Base-by-base conservation (phyloP, 2,888 invertebrate species). In the Synergus itoensis region DNA sequence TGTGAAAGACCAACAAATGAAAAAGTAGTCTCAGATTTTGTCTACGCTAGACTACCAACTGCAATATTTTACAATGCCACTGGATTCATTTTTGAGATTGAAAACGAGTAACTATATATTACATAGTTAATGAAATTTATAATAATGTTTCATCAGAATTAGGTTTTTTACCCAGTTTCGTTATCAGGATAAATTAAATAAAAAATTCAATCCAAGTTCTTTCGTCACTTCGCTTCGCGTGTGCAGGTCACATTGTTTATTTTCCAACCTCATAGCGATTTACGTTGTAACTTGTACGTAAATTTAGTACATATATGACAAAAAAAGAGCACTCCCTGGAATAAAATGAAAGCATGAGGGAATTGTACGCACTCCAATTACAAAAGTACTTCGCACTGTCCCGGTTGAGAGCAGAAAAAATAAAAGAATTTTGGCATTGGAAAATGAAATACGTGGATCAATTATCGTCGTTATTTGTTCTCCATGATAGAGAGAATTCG, bases 201-300 rank as follows among this genome's bases (percentile, higher is more conserved):
- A 62, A 69, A 69, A 69, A 14, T 69, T 16, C 69, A 69, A 69
- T 69, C 28, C 21, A 69, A 45, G 45, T 45, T 45, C 48, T 69
- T 60, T 81, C 76, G 67, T 69, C 76, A 78, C 69, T 79, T 64
- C 67, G 53, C 53, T 79, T 82, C 78, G 82, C 83, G 81, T 80
- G 82, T 76, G n/a, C 78, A 77, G 75, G 78, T 80, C 79, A 77
- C 81, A 77, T 78, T 77, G 67, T 78, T 69, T 69, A 73, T 82
- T 82, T 79, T 82, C 53, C 53, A 79, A 81, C 81, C 69, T 77
- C 78, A 76, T 60, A 43, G 78, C 75, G 75, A 57, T 80, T 81
- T 77, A 81, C 80, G 60, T 57, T 57, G 36, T 63, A 79, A 77
- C 82, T 73, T 77, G 77, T 83, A 83, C 82, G 83, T 78, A 85